Percentiles rank a stretch among this genome's conserved stretches.
These are phyloP conservation scores for Pecten maximus DNA, from an alignment of 2,888 invertebrate genomes.

Conservation along the genomic window DNA sequence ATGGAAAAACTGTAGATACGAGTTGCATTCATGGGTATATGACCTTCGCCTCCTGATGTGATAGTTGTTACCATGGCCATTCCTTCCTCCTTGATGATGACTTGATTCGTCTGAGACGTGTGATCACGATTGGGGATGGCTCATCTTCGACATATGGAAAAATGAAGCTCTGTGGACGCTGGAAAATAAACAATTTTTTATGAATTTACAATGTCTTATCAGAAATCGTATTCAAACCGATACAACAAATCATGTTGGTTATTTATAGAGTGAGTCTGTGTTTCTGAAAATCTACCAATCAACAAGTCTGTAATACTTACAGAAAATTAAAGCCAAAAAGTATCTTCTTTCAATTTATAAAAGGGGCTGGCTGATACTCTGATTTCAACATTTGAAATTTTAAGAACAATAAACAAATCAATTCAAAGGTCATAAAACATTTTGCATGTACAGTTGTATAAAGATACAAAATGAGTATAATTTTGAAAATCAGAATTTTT, in stretches of 20 bases:
- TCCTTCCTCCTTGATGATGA: constrained; percentile 61
- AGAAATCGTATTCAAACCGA: not conserved
- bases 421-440: too few species aligned
- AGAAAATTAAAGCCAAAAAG: too few species aligned
- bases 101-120: constrained; percentile 65
- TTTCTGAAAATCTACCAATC: too few species aligned
- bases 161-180: constrained; percentile 61
- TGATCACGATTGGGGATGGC: constrained; percentile 73
- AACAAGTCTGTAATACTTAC: too few species aligned
- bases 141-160: constrained; percentile 69
- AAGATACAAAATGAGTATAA: too few species aligned
- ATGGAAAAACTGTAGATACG: not conserved
- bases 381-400: too few species aligned
- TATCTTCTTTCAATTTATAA: too few species aligned
- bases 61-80: constrained; percentile 65
- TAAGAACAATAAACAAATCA: too few species aligned
- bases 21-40: too few species aligned
- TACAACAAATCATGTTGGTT: not conserved
- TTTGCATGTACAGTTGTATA: too few species aligned
- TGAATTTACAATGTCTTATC: not conserved
- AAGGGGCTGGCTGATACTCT: too few species aligned
- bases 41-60: not conserved
- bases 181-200: constrained; percentile 36
- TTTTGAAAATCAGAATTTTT: too few species aligned
- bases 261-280: not conserved